phyloP scores from a whole-genome alignment of 2,888 invertebrate genomes.

The Boloria euphrosyne region DNA sequence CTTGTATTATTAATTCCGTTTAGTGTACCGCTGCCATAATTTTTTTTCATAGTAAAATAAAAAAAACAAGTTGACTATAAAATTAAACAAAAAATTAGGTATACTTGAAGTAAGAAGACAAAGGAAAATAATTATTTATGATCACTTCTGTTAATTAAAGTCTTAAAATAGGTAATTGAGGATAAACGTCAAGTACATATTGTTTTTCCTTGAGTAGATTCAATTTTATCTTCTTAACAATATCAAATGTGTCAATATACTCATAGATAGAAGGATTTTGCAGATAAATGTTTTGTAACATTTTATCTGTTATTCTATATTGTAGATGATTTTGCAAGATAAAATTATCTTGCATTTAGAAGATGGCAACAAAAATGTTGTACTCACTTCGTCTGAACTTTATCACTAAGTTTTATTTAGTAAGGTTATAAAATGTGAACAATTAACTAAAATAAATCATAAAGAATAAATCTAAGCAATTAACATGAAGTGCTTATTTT shows the following conservation, averaged over 20 bases:
- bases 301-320: constrained; percentile 18
- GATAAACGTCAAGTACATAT: neutral
- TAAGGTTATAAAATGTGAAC: too few relatives aligned
- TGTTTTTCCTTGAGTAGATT: constrained; percentile 12
- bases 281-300: constrained; percentile 32
- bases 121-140: constrained; percentile 7
- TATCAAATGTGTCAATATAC: constrained; percentile 28
- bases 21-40: too few relatives aligned
- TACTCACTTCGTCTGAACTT: too few relatives aligned
- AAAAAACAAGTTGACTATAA: too few relatives aligned
- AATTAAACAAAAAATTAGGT: too few relatives aligned
- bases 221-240: constrained; percentile 21
- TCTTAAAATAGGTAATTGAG: neutral
- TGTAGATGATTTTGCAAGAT: neutral
- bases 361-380: too few relatives aligned
- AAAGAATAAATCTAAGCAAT: too few relatives aligned
- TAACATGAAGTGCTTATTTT: too few relatives aligned
- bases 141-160: neutral
- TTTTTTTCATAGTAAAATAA: too few relatives aligned
- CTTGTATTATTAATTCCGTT: too few relatives aligned
- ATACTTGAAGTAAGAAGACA: neutral
- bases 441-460: too few relatives aligned
- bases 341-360: neutral
- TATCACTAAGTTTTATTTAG: too few relatives aligned
- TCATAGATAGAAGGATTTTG: constrained; percentile 18